phyloP scores from a whole-genome alignment of 2,113 vertebrate genomes.

The Thalassoma bifasciatum region DNA sequence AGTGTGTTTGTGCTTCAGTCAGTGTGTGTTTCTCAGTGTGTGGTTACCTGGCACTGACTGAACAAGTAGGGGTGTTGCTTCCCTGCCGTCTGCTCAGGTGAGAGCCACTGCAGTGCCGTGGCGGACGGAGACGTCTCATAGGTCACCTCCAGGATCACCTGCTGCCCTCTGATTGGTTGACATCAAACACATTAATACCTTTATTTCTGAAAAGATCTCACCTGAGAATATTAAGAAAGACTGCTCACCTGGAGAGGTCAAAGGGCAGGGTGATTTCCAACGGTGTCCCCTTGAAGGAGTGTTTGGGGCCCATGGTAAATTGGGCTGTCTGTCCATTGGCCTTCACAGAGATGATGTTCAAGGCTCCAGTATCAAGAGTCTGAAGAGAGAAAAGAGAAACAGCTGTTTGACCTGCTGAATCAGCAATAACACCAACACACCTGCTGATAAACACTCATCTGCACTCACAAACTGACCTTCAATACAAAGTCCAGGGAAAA shows the following conservation, averaged over 20 bases:
- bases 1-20: no score
- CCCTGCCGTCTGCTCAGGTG: constrained; percentile 93
- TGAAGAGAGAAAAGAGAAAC: constrained; percentile 59
- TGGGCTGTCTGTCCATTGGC: constrained; percentile 88
- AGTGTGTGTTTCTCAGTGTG: no score
- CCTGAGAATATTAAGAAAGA: no score
- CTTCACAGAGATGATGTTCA: constrained; percentile 86
- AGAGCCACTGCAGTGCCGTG: constrained; percentile 95
- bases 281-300: constrained; percentile 90
- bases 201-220: background rate
- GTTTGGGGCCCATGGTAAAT: constrained; percentile 87
- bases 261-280: constrained; percentile 90
- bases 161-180: constrained; percentile 88
- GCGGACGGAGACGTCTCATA: constrained; percentile 93
- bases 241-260: constrained; percentile 89
- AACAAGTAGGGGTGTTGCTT: constrained; percentile 95
- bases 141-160: constrained; percentile 90
- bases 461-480: background rate
- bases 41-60: constrained; percentile 89
- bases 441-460: constrained; percentile 20
- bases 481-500: background rate
- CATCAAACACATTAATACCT: background rate
- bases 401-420: background rate
- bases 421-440: background rate
- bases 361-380: constrained; percentile 91